Evolutionary conservation across 1,140 invertebrate species (phyloP).

Genomic region (Aphidius ervi): DNA sequence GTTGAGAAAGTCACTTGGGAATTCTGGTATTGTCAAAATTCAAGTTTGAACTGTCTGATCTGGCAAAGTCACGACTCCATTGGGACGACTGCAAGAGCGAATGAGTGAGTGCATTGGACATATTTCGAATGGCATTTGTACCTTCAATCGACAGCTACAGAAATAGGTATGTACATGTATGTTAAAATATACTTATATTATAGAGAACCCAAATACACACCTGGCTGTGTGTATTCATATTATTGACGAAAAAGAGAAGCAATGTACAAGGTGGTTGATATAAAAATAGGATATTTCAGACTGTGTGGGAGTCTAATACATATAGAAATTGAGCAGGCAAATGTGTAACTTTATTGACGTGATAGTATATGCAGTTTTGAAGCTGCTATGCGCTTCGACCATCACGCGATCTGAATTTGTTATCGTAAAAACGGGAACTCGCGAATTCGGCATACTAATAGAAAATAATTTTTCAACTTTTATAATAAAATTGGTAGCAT

Average conservation of each 20-base stretch:
- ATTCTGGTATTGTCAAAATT: background rate
- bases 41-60: conserved; percentile 4
- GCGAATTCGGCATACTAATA: conserved; percentile 25
- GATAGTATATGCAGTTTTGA: conserved; percentile 5
- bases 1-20: too few species aligned
- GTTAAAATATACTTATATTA: background rate
- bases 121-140: background rate
- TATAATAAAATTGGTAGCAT: conserved; percentile 1
- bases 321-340: background rate
- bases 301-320: too few species aligned
- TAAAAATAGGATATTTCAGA: too few species aligned
- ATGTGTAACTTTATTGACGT: conserved; percentile 25
- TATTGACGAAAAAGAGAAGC: too few species aligned
- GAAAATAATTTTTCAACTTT: conserved; percentile 29
- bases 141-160: background rate
- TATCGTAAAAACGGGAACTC: conserved; percentile 1
- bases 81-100: background rate
- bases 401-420: conserved; percentile 24
- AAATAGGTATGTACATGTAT: conserved; percentile 5
- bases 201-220: too few species aligned
- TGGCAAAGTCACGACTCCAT: background rate
- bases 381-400: conserved; percentile 14
- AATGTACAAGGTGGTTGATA: too few species aligned
- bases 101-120: background rate
- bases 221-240: too few species aligned